phyloP scores from a whole-genome alignment of 2,888 invertebrate species.

The Spodoptera picta region DNA sequence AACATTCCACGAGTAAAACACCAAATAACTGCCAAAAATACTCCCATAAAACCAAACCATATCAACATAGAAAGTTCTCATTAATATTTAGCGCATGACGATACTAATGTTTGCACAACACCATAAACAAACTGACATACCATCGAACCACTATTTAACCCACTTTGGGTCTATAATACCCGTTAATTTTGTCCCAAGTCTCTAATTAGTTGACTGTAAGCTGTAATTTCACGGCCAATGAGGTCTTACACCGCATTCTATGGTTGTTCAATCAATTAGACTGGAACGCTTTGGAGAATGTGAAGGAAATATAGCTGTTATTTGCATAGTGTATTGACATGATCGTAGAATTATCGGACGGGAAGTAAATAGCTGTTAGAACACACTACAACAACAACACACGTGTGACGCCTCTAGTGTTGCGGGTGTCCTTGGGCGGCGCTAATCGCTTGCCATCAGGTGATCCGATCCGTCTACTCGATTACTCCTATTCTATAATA shows the following conservation, averaged over 20 bases:
- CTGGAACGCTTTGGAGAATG: constrained; percentile 37
- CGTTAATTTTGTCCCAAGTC: constrained; percentile 23
- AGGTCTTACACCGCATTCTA: constrained; percentile 29
- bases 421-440: no score
- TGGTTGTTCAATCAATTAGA: constrained; percentile 35
- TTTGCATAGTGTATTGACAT: no score
- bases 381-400: no score
- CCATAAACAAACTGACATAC: constrained; percentile 16
- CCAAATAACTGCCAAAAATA: no score
- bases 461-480: no score
- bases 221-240: constrained; percentile 41
- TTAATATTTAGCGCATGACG: not conserved
- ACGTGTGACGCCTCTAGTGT: no score
- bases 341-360: no score
- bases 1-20: no score
- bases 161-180: constrained; percentile 7
- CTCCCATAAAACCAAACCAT: no score
- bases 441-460: no score
- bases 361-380: no score
- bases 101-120: constrained; percentile 15
- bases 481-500: no score
- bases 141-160: constrained; percentile 31
- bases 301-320: constrained; percentile 1
- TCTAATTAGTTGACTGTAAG: constrained; percentile 34
- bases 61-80: not conserved